Evolutionary conservation across 2,888 invertebrate genomes (phyloP).

Genomic region (Abrostola tripartita): DNA sequence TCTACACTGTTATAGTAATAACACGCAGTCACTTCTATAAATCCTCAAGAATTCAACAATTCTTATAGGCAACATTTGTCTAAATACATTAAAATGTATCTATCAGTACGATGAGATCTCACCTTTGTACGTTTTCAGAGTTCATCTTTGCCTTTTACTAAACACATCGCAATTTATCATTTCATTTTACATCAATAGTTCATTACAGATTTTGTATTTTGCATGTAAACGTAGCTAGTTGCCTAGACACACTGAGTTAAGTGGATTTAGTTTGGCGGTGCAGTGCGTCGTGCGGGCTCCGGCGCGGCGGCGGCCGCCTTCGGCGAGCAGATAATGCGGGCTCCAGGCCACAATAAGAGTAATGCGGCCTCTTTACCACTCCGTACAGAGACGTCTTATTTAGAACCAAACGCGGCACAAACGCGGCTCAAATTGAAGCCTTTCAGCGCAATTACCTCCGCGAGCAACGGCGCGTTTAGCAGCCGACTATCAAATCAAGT

Average conservation of each 20-base stretch:
- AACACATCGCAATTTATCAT: slow-evolving; percentile 53
- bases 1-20: slow-evolving; percentile 6
- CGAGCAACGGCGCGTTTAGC: slow-evolving; percentile 76
- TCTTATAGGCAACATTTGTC: slow-evolving; percentile 40
- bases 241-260: slow-evolving; percentile 38
- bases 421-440: slow-evolving; percentile 83
- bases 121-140: slow-evolving; percentile 58
- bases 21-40: slow-evolving; percentile 20
- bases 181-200: slow-evolving; percentile 57
- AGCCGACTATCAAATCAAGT: slow-evolving; percentile 78
- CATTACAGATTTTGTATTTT: slow-evolving; percentile 54
- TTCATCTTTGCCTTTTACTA: slow-evolving; percentile 52
- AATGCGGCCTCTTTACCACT: slow-evolving; percentile 84
- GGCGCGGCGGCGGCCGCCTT: slow-evolving; percentile 65
- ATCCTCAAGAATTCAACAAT: slow-evolving; percentile 37
- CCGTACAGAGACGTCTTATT: slow-evolving; percentile 85
- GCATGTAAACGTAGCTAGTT: slow-evolving; percentile 22
- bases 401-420: slow-evolving; percentile 81
- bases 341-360: slow-evolving; percentile 83
- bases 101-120: slow-evolving; percentile 37
- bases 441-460: slow-evolving; percentile 83
- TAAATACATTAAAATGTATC: slow-evolving; percentile 51
- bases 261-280: slow-evolving; percentile 48
- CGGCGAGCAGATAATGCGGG: slow-evolving; percentile 79
- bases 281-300: slow-evolving; percentile 60